Conservation (phyloP, 1,140 invertebrate genomes). For the Steinernema khuongi region DNA sequence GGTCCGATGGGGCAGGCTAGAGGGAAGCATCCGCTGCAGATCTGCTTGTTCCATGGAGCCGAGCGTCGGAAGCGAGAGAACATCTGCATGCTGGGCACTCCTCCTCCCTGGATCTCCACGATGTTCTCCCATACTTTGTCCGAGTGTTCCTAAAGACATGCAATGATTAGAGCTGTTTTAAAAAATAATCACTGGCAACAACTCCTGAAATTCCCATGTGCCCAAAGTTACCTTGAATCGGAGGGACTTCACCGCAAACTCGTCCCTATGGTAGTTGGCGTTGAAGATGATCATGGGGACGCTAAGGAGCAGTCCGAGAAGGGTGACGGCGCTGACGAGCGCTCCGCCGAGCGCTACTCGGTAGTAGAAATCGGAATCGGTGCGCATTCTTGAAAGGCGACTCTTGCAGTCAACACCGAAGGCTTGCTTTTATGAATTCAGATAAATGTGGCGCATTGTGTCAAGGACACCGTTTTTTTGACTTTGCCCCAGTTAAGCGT, state of each 20-base stretch:
- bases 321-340: not conserved
- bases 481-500: not conserved
- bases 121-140: not conserved
- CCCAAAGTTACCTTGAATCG: not conserved
- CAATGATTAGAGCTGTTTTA: not conserved
- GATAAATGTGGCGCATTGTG: constrained; percentile 11
- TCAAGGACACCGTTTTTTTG: not conserved
- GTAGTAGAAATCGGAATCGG: constrained; percentile 6
- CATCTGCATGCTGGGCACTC: constrained; percentile 10
- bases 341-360: not conserved
- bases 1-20: constrained; percentile 32
- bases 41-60: constrained; percentile 37
- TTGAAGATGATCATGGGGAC: not conserved
- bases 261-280: not conserved
- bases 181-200: no score
- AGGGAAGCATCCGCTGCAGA: constrained; percentile 39
- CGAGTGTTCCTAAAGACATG: not conserved
- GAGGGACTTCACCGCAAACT: not conserved
- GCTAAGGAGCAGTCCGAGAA: not conserved
- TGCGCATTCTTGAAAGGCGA: not conserved
- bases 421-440: not conserved
- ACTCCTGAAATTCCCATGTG: no score
- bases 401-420: not conserved
- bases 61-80: constrained; percentile 28
- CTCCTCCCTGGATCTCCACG: not conserved